These are phyloP conservation scores for Drosophila azteca DNA, from an alignment of 1,140 invertebrate genomes.

Conservation along the genomic window DNA sequence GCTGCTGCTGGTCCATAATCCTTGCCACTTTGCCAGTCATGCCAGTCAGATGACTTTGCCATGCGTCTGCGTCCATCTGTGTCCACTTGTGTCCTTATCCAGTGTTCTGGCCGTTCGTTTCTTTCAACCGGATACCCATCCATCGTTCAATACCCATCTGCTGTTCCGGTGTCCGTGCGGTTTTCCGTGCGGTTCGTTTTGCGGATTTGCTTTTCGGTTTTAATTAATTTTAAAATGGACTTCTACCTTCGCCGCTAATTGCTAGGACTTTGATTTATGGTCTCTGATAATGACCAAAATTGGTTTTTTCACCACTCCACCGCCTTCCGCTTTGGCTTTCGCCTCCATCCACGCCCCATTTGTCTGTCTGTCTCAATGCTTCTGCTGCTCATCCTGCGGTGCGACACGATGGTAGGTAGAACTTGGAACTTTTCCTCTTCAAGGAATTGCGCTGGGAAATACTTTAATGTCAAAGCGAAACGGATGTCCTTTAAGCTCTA, in stretches of 20 bases:
- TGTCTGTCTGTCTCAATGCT: not conserved
- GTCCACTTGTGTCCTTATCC: constrained; percentile 28
- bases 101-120: constrained; percentile 23
- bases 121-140: constrained; percentile 28
- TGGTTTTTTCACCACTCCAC: constrained; percentile 35
- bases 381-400: no score
- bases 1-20: constrained; percentile 17
- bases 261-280: constrained; percentile 60
- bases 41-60: no score
- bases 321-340: constrained; percentile 17
- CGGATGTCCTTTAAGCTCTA: no score
- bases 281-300: constrained; percentile 59
- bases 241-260: constrained; percentile 59
- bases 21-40: constrained; percentile 15
- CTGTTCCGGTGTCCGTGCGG: constrained; percentile 15
- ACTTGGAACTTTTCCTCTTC: no score
- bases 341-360: constrained; percentile 9
- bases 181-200: constrained; percentile 57
- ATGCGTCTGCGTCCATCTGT: not conserved
- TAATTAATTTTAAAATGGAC: constrained; percentile 61
- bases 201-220: constrained; percentile 57
- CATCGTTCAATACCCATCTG: constrained; percentile 39
- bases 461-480: no score
- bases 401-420: no score
- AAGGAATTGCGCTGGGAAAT: no score